Conservation (phyloP, 1,140 invertebrate genomes). For the Chymomyza costata region DNA sequence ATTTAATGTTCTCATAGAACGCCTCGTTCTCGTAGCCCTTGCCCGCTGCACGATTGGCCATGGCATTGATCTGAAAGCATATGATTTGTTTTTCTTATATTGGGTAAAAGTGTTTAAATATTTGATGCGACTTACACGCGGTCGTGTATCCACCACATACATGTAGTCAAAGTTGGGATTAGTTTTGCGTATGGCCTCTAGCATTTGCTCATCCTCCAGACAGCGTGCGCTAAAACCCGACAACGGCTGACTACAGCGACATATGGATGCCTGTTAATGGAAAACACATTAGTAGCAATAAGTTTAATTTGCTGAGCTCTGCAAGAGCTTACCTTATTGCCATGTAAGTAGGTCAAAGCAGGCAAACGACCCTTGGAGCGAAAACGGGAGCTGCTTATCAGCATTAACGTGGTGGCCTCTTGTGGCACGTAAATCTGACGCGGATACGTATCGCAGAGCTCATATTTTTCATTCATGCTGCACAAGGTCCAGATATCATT, state of each 20-base stretch:
- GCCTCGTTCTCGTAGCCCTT: conserved; percentile 99
- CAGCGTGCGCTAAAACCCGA: conserved; percentile 98
- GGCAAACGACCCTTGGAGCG: conserved; percentile 95
- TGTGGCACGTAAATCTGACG: conserved; percentile 93
- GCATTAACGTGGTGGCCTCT: conserved; percentile 85
- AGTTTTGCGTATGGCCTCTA: conserved; percentile 93
- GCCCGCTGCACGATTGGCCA: conserved; percentile 98
- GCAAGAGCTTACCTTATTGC: conserved; percentile 81
- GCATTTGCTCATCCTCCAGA: conserved; percentile 97
- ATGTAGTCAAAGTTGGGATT: conserved; percentile 94
- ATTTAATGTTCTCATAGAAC: conserved; percentile 99
- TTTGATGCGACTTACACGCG: conserved; percentile 83
- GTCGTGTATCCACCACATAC: conserved; percentile 98
- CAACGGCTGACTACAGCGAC: conserved; percentile 96
- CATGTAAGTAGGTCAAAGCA: conserved; percentile 94
- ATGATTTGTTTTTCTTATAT: conserved; percentile 15
- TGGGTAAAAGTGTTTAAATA: not conserved
- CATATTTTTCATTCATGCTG: conserved; percentile 93
- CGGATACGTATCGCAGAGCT: conserved; percentile 98
- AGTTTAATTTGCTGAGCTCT: not conserved
- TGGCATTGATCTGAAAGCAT: conserved; percentile 93
- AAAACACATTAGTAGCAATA: no score
- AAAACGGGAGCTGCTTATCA: conserved; percentile 96
- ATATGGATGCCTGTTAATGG: conserved; percentile 84
- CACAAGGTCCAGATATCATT: conserved; percentile 95